Conservation (phyloP, 2,888 invertebrate species). For the Auanema sp. region DNA sequence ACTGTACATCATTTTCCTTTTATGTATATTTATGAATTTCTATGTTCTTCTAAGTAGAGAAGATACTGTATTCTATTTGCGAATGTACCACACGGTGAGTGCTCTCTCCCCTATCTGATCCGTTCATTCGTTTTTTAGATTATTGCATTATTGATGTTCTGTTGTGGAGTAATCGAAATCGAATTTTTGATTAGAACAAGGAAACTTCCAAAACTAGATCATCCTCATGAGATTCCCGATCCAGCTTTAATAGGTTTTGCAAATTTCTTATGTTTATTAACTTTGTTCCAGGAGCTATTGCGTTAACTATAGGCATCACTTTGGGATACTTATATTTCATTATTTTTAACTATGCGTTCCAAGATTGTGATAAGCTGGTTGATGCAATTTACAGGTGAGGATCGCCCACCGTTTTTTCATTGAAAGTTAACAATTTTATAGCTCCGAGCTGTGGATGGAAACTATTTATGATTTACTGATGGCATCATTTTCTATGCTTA, state of each 20-base stretch:
- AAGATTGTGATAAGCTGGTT: constrained; percentile 51
- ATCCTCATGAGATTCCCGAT: constrained; percentile 57
- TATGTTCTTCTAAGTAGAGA: constrained; percentile 53
- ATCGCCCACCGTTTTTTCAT: too few species aligned
- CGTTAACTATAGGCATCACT: constrained; percentile 58
- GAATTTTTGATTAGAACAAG: constrained; percentile 52
- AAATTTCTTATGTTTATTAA: background rate
- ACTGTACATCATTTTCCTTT: constrained; percentile 50
- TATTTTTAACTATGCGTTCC: constrained; percentile 54
- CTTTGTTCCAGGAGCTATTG: constrained; percentile 41
- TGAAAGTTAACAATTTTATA: constrained; percentile 4
- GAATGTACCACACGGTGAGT: constrained; percentile 56
- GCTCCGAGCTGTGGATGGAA: constrained; percentile 53
- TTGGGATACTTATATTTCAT: constrained; percentile 62
- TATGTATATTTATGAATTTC: constrained; percentile 57
- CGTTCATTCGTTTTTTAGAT: constrained; percentile 36
- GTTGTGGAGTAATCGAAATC: constrained; percentile 50
- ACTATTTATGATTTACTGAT: constrained; percentile 53
- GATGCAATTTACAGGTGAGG: constrained; percentile 46
- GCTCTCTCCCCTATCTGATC: background rate
- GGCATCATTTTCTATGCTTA: constrained; percentile 53
- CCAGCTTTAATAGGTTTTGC: constrained; percentile 51
- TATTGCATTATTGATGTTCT: constrained; percentile 55
- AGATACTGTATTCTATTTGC: constrained; percentile 57
- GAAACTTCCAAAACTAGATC: constrained; percentile 53